These are phyloP conservation scores for Beroe forskalii DNA, from an alignment of 37 sponge, comb jelly and placozoan species.

Conservation along the genomic window DNA sequence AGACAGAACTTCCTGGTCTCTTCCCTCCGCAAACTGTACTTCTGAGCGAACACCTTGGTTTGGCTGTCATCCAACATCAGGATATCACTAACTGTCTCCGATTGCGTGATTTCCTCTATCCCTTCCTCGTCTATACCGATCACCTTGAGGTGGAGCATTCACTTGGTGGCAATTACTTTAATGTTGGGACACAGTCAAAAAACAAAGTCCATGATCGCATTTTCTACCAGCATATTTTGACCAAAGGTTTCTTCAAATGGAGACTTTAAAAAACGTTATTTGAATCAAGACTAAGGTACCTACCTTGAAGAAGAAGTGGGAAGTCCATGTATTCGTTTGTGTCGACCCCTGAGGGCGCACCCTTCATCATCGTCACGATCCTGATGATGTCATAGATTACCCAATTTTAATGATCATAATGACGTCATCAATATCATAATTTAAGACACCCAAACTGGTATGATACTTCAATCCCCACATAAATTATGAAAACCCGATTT, in stretches of 20 bases:
- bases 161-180: background rate
- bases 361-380: constrained; percentile 43
- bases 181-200: background rate
- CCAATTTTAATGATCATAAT: no score
- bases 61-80: constrained; percentile 35
- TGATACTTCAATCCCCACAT: no score
- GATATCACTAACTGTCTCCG: background rate
- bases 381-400: no score
- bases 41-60: constrained; percentile 20
- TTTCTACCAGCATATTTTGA: background rate
- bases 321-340: constrained; percentile 42
- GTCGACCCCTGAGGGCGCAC: constrained; percentile 18
- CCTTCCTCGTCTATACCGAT: constrained; percentile 54
- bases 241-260: no score
- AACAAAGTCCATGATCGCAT: no score
- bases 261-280: no score
- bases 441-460: no score
- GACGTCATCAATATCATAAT: no score
- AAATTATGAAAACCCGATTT: no score
- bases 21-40: constrained; percentile 6
- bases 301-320: constrained; percentile 2
- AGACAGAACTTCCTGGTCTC: constrained; percentile 60
- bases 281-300: no score
- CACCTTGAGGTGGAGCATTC: no score
- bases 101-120: constrained; percentile 30